phyloP scores from a whole-genome alignment of 2,113 vertebrate genomes.

The Chauna torquata region DNA sequence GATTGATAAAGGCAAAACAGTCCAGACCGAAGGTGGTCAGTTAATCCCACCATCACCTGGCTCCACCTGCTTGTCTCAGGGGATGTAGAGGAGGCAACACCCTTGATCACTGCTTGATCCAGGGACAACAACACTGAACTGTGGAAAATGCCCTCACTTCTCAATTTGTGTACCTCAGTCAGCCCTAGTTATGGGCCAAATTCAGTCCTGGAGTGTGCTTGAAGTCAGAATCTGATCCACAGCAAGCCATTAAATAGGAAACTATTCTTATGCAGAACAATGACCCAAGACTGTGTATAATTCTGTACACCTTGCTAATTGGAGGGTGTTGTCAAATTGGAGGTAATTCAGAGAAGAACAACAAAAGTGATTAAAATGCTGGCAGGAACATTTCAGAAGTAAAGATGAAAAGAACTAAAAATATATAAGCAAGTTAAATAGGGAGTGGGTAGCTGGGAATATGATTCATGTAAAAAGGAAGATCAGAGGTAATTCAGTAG shows the following conservation, averaged over 20 bases:
- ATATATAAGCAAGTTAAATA: constrained; percentile 1
- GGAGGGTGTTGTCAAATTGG: background rate
- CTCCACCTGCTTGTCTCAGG: background rate
- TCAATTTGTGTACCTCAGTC: background rate
- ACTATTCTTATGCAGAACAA: background rate
- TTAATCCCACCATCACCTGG: background rate
- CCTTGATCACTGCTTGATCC: background rate
- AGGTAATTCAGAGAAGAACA: constrained; percentile 18
- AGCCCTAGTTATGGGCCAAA: background rate
- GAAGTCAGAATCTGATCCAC: background rate
- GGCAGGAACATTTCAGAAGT: background rate
- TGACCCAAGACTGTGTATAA: background rate
- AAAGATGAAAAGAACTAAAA: constrained; percentile 18
- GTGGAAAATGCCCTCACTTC: background rate
- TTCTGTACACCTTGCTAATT: background rate
- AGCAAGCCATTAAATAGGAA: background rate
- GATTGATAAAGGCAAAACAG: background rate
- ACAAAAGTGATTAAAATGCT: constrained; percentile 6
- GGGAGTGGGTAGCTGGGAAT: background rate
- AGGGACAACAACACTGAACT: background rate
- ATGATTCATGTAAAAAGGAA: background rate
- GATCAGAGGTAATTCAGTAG: background rate
- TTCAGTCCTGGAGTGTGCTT: background rate
- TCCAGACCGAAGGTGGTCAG: background rate
- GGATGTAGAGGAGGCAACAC: background rate